These are phyloP conservation scores for Cosmia trapezina DNA, from an alignment of 2,888 invertebrate species.

Conservation along the genomic window DNA sequence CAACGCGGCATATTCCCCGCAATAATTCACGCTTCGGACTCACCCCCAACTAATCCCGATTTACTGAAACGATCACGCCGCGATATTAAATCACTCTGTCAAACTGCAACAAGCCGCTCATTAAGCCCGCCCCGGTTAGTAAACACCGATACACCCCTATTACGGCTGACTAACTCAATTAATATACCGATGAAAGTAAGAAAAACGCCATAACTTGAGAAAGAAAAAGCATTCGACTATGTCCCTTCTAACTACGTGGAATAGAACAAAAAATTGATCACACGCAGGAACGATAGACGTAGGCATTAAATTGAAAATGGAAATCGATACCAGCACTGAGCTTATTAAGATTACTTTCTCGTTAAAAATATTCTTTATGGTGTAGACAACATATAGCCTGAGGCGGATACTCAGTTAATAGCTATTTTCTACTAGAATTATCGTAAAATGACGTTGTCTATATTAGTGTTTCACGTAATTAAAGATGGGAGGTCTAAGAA, in stretches of 20 bases:
- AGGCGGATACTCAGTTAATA: constrained; percentile 76
- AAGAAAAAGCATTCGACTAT: constrained; percentile 41
- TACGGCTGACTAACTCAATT: constrained; percentile 79
- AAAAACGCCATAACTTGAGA: constrained; percentile 54
- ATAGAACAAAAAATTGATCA: constrained; percentile 53
- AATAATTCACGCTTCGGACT: constrained; percentile 84
- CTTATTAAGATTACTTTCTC: constrained; percentile 74
- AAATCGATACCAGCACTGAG: constrained; percentile 70
- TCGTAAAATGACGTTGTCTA: constrained; percentile 79
- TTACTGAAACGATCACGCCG: constrained; percentile 85
- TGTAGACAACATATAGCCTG: constrained; percentile 70
- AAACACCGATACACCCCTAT: constrained; percentile 81
- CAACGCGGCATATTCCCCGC: constrained; percentile 77
- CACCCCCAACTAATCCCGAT: constrained; percentile 85
- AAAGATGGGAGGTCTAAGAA: constrained; percentile 70
- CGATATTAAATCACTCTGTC: constrained; percentile 89
- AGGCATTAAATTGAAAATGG: constrained; percentile 72
- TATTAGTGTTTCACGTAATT: constrained; percentile 64
- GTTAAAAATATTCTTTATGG: constrained; percentile 76
- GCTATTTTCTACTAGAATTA: constrained; percentile 79
- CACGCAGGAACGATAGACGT: constrained; percentile 27
- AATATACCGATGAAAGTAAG: constrained; percentile 65
- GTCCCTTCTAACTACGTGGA: constrained; percentile 50
- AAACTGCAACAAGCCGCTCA: constrained; percentile 87
- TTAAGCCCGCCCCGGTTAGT: constrained; percentile 81